A percentile compares a stretch with the other conserved stretches of the same genome.
Conservation (phyloP, 2,888 invertebrate genomes). For the Drosophila borborema region DNA sequence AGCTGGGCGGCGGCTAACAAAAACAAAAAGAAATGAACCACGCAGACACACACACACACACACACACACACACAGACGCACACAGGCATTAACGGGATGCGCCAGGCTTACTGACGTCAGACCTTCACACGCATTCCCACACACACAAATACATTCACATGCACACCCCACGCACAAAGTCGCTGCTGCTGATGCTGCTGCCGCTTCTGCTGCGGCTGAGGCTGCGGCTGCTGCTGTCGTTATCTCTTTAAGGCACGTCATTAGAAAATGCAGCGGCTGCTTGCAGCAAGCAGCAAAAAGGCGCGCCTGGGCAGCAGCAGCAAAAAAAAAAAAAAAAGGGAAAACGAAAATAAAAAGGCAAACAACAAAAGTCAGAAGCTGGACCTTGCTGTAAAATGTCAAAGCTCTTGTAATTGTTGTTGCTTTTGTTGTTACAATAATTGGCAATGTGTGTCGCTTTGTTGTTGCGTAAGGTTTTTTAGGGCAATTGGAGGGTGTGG, state of each 20-base stretch:
- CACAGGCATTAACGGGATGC: constrained; percentile 36
- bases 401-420: constrained; percentile 30
- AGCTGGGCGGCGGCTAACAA: constrained; percentile 51
- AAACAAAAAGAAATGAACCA: constrained; percentile 20
- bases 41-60: constrained; percentile 16
- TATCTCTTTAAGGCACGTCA: constrained; percentile 69
- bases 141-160: constrained; percentile 19
- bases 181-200: constrained; percentile 18
- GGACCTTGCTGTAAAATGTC: constrained; percentile 44
- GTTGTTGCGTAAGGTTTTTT: constrained; percentile 82
- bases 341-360: constrained; percentile 8
- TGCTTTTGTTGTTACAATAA: constrained; percentile 51
- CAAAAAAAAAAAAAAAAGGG: constrained; percentile 7
- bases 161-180: constrained; percentile 53
- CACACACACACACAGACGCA: not conserved
- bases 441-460: constrained; percentile 59
- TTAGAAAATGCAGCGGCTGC: constrained; percentile 63
- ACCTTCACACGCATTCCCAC: constrained; percentile 38
- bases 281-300: constrained; percentile 42
- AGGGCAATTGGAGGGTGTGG: constrained; percentile 84
- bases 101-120: constrained; percentile 60
- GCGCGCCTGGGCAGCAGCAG: constrained; percentile 44
- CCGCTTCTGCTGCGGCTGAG: constrained; percentile 6
- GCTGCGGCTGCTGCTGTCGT: constrained; percentile 34
- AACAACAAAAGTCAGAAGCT: constrained; percentile 31